phyloP scores from a whole-genome alignment of 53 echinoderm and acorn worm species.

The Mesocentrotus franciscanus region DNA sequence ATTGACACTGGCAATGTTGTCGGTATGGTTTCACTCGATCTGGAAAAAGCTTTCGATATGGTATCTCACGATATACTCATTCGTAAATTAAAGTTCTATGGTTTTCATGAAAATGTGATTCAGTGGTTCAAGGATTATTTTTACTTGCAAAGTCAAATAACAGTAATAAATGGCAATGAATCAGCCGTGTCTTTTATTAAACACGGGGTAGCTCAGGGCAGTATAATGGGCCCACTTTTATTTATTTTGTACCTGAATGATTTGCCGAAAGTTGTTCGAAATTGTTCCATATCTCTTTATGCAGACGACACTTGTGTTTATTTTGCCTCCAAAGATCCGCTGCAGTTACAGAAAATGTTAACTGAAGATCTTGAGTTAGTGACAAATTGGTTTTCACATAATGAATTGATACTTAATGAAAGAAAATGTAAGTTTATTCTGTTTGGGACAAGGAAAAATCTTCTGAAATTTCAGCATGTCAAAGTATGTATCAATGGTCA shows the following conservation, averaged over 20 bases:
- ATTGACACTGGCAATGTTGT: no score
- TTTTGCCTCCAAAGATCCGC: neutral
- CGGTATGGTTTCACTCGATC: no score
- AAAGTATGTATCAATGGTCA: neutral
- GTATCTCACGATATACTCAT: no score
- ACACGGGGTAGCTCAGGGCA: neutral
- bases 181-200: neutral
- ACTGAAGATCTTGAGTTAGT: neutral
- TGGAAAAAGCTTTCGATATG: no score
- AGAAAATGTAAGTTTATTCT: no score
- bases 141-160: neutral
- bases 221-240: neutral
- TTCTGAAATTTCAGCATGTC: no score
- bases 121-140: neutral
- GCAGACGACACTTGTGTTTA: neutral
- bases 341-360: neutral
- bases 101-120: conserved; percentile 2
- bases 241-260: neutral
- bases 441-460: neutral
- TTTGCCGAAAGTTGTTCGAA: no score
- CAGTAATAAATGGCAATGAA: neutral
- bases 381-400: neutral
- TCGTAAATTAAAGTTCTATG: no score
- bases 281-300: neutral
- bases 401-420: neutral